A percentile compares a stretch with the other conserved stretches of the same genome.
Evolutionary conservation across 2,113 vertebrate genomes (phyloP).

Genomic region (Protobothrops flavoviridis): DNA sequence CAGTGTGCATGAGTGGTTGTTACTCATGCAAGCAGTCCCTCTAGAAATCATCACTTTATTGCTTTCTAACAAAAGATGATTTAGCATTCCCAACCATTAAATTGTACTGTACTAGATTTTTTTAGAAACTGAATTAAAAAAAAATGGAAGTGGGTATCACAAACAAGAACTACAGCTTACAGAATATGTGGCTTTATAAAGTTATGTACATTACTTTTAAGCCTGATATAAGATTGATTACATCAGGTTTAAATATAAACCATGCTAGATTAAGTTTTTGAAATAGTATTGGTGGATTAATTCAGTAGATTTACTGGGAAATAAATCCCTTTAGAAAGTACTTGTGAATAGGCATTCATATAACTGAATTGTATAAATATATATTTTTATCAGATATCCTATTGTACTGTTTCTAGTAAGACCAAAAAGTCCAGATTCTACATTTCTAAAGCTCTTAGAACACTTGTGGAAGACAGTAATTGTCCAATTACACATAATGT

Average conservation of each 20-base stretch:
- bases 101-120: conserved; percentile 1
- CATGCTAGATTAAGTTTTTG: neutral
- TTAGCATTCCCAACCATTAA: conserved; percentile 19
- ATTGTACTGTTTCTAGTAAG: neutral
- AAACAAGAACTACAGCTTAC: neutral
- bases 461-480: neutral
- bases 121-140: neutral
- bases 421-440: conserved; percentile 8
- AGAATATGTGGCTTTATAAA: neutral
- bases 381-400: neutral
- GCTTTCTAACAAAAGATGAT: conserved; percentile 6
- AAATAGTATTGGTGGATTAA: neutral
- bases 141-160: neutral
- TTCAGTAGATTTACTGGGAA: neutral
- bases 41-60: conserved; percentile 20
- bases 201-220: neutral
- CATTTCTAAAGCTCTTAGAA: neutral
- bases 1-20: conserved; percentile 13
- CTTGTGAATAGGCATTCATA: neutral
- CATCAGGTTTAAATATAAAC: neutral
- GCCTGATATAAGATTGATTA: neutral
- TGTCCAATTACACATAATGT: neutral
- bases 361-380: neutral
- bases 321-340: neutral
- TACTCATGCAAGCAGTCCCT: conserved; percentile 24